Evolutionary conservation across 2,113 vertebrate genomes (phyloP), one percentile per base, ranked within the genome.

Genomic region (Albula glossodonta): DNA sequence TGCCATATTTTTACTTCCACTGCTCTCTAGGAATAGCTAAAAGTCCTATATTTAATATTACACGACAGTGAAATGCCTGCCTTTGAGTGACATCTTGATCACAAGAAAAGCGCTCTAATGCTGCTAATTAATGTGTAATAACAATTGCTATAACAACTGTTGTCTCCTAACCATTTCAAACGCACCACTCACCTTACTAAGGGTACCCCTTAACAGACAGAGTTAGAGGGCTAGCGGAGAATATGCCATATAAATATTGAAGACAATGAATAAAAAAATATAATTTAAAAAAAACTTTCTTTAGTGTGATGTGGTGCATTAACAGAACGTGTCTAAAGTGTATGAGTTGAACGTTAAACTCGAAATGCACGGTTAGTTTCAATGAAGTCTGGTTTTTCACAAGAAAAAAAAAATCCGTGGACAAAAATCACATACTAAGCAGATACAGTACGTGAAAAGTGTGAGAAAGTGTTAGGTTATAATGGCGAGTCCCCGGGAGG

Each of bases 391-490:
- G n/a, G 5, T n/a, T 19, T 25, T 74, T 31, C 31, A n/a, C 60
- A 66, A 66, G 22, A 70, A 8, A 31, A 57, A 51, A 41, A 52
- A 57, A 57, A 56, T 13, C 81, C 51, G 56, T 82, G 51, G 31
- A 48, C 48, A 19, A 63, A 49, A 25, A 60, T 25, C 10, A 12
- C 78, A 57, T 51, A 22, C 12, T 60, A 70, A 86, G 77, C 81
- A 41, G 51, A 77, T 52, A 80, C 74, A 70, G 90, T 88, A 91
- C 92, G 89, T 92, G 93, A 88, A 82, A 90, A 88, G 89, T 92
- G 90, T 92, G 86, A 90, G 92, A 92, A 92, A 90, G 86, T 86
- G 81, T 85, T 80, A 84, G 81, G 88, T 88, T 91, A 90, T 89
- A 93, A 94, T 89, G 86, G 90, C 85, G 88, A 89, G 85, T 87